Evolutionary conservation across 2,888 invertebrate genomes (phyloP).

Genomic region (Netelia fuscicornis): DNA sequence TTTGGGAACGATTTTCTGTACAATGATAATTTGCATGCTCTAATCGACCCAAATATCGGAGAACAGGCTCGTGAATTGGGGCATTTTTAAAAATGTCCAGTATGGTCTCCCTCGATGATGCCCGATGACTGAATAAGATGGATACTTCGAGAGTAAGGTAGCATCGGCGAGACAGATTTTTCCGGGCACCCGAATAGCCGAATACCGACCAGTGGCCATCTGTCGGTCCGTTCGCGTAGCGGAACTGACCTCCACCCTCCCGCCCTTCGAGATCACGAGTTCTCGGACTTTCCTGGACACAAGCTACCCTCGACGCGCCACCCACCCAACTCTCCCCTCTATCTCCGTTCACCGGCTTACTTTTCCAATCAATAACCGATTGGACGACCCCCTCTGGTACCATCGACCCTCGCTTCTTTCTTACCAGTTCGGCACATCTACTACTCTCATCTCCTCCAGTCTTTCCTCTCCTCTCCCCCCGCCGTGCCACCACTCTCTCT

Average conservation of each 20-base stretch:
- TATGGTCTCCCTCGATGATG: too few relatives aligned
- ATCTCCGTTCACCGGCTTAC: conserved; percentile 76
- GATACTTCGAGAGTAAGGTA: conserved; percentile 38
- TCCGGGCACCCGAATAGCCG: conserved; percentile 71
- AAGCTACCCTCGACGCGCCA: conserved; percentile 61
- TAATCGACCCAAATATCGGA: too few relatives aligned
- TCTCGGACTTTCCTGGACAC: conserved; percentile 64
- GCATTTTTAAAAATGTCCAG: too few relatives aligned
- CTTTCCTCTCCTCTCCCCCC: not conserved
- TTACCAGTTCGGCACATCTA: conserved; percentile 42
- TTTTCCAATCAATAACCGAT: conserved; percentile 84
- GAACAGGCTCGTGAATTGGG: too few relatives aligned
- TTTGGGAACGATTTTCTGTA: too few relatives aligned
- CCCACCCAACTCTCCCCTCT: conserved; percentile 66
- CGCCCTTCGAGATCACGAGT: conserved; percentile 54
- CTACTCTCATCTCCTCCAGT: conserved; percentile 30
- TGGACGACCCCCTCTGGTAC: conserved; percentile 78
- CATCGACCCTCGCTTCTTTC: conserved; percentile 49
- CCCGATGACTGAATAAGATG: conserved; percentile 13
- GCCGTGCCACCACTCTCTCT: not conserved
- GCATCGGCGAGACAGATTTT: conserved; percentile 54
- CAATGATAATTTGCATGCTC: too few relatives aligned
- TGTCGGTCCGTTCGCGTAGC: conserved; percentile 78
- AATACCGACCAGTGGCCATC: conserved; percentile 82
- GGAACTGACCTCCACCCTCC: conserved; percentile 74